Conservation (phyloP, 2,888 invertebrate genomes). For the Oligia fasciuncula region DNA sequence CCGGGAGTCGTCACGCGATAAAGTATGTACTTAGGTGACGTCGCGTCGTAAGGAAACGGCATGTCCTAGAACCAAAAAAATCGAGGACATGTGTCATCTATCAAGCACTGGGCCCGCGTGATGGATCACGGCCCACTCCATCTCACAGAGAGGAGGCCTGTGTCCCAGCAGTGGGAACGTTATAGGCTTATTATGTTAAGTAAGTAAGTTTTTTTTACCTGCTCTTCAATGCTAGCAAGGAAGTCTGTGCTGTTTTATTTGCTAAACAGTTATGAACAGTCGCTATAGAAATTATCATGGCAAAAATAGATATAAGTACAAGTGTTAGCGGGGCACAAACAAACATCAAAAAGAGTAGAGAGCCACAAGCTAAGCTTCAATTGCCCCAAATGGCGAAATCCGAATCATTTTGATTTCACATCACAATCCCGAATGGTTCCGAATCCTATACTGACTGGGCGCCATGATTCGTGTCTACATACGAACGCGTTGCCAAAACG, state of each 20-base stretch:
- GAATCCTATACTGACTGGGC: background rate
- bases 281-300: background rate
- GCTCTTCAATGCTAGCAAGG: background rate
- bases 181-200: background rate
- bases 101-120: too few relatives aligned
- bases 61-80: too few relatives aligned
- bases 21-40: too few relatives aligned
- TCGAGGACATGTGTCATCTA: too few relatives aligned
- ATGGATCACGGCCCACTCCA: too few relatives aligned
- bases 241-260: background rate
- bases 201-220: background rate
- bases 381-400: background rate
- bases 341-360: background rate
- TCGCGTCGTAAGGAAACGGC: too few relatives aligned
- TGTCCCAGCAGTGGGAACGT: background rate
- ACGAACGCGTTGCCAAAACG: constrained; percentile 24
- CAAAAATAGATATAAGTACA: background rate
- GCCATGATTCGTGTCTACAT: background rate
- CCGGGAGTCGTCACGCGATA: too few relatives aligned
- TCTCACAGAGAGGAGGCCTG: background rate
- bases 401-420: constrained; percentile 16
- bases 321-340: too few relatives aligned
- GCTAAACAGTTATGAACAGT: background rate
- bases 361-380: background rate
- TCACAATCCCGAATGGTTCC: background rate